These are phyloP conservation scores for Nebria ingens DNA, from an alignment of 1,140 invertebrate species.

Conservation along the genomic window DNA sequence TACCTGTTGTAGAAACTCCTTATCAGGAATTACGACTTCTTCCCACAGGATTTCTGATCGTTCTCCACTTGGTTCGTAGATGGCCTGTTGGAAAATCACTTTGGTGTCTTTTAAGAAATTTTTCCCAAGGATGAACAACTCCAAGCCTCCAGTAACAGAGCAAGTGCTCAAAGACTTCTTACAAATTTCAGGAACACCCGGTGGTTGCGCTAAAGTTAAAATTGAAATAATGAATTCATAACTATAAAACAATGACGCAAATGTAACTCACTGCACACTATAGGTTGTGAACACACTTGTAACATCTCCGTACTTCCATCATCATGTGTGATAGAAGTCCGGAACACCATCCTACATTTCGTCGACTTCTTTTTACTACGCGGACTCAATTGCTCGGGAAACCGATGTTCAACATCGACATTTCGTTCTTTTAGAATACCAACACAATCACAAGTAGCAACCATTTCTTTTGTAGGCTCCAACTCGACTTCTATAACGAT, in stretches of 20 bases:
- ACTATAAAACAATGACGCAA: slow-evolving; percentile 7
- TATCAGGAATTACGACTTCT: slow-evolving; percentile 64
- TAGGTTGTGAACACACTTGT: slow-evolving; percentile 87
- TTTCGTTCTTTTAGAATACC: slow-evolving; percentile 88
- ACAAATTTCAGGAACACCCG: slow-evolving; percentile 90
- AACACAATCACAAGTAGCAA: slow-evolving; percentile 77
- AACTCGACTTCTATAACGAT: slow-evolving; percentile 88
- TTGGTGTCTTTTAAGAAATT: slow-evolving; percentile 93
- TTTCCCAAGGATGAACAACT: slow-evolving; percentile 91
- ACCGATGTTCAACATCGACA: slow-evolving; percentile 90
- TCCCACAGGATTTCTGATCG: slow-evolving; percentile 54
- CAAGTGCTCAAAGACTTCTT: slow-evolving; percentile 80
- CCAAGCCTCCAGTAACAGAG: slow-evolving; percentile 70
- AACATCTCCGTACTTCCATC: slow-evolving; percentile 70
- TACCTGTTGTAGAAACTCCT: slow-evolving; percentile 74
- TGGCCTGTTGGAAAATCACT: slow-evolving; percentile 69
- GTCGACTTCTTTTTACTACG: slow-evolving; percentile 90
- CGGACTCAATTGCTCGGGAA: slow-evolving; percentile 59
- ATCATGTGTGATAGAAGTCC: slow-evolving; percentile 63
- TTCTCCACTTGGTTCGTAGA: slow-evolving; percentile 40
- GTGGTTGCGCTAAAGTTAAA: slow-evolving; percentile 71
- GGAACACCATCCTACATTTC: slow-evolving; percentile 87
- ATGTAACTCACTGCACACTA: slow-evolving; percentile 80
- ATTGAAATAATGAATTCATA: not conserved
- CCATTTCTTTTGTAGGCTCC: slow-evolving; percentile 81